phyloP scores from a whole-genome alignment of 1,140 invertebrate species.

The Drosophila jambulina region DNA sequence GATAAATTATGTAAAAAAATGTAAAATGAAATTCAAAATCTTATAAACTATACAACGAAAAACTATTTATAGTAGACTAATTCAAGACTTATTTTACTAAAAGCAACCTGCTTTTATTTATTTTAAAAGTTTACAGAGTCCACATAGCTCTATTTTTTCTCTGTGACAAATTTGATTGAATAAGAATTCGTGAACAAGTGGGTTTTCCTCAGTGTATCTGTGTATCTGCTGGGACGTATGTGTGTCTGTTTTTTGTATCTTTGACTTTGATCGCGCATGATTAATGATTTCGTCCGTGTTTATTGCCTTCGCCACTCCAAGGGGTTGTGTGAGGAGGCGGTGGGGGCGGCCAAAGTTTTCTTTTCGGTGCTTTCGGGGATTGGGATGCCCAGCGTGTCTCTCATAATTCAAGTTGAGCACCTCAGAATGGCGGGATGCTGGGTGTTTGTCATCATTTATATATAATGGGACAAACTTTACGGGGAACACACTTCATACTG shows the following conservation, averaged over 20 bases:
- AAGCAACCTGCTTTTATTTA: neutral
- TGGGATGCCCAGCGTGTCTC: constrained; percentile 33
- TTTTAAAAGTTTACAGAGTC: no score
- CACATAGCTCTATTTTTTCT: neutral
- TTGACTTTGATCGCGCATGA: constrained; percentile 79
- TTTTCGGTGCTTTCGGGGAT: constrained; percentile 37
- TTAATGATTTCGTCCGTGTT: constrained; percentile 80
- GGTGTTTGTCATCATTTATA: constrained; percentile 39
- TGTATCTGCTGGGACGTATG: constrained; percentile 19
- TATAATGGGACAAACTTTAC: constrained; percentile 38
- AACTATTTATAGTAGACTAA: neutral
- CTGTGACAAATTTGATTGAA: constrained; percentile 46
- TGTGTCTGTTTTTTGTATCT: constrained; percentile 64
- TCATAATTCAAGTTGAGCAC: constrained; percentile 69
- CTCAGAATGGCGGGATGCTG: constrained; percentile 4
- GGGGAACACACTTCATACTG: neutral
- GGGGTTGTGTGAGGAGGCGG: neutral
- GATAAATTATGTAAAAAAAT: no score
- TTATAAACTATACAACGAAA: no score
- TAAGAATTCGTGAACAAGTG: constrained; percentile 24
- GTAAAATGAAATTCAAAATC: no score
- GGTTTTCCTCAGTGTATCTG: constrained; percentile 17
- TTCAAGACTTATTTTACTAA: neutral
- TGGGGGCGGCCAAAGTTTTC: constrained; percentile 54
- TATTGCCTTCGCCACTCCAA: constrained; percentile 64